Evolutionary conservation across 2,113 vertebrate species (phyloP), one percentile per base, ranked within the genome.

Genomic region (Dissostichus mawsoni): DNA sequence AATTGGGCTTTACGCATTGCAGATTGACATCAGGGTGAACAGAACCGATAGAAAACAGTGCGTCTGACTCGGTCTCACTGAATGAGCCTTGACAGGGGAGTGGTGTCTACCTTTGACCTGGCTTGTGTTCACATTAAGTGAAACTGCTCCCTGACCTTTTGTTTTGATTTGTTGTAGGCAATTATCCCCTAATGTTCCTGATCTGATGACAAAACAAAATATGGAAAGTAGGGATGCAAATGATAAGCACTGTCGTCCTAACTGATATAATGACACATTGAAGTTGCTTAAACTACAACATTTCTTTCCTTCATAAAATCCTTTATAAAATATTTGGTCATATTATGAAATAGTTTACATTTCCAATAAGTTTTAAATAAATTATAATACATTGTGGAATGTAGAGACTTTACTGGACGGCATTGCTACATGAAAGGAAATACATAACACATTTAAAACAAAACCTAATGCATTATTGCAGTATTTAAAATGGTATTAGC

Each of bases 1-100:
- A 91, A 94, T 94, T 92, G 82, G 89, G 75, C 80, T 80, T 79
- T 83, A 74, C 67, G 68, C 90, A 63, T 84, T 85, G 72, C 74
- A 56, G 76, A 72, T 80, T 91, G 89, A 89, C 90, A 86, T 71
- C 2, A 66, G 74, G 88, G 81, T 83, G 86, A 91, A 45, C 62
- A 52, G 74, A 72, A 62, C 69, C 44, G 74, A 84, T 80, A 20
- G 78, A 78, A 69, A 86, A 61, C 66, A 36, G 81, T 13, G 81
- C 59, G 63, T 81, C 76, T 86, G 87, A 72, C 77, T 66, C 44
- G 10, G 45, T 74, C 45, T 78, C 50, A 20, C 44, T 75, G 77
- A 87, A 91, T 84, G 77, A 89, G 82, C 80, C 55, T 29, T 70
- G 89, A 85, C 76, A 87, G 73, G 36, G 69, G 58, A 80, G 63